These are phyloP conservation scores for Drosophila kanekoi DNA, from an alignment of 2,888 invertebrate genomes.

Conservation along the genomic window DNA sequence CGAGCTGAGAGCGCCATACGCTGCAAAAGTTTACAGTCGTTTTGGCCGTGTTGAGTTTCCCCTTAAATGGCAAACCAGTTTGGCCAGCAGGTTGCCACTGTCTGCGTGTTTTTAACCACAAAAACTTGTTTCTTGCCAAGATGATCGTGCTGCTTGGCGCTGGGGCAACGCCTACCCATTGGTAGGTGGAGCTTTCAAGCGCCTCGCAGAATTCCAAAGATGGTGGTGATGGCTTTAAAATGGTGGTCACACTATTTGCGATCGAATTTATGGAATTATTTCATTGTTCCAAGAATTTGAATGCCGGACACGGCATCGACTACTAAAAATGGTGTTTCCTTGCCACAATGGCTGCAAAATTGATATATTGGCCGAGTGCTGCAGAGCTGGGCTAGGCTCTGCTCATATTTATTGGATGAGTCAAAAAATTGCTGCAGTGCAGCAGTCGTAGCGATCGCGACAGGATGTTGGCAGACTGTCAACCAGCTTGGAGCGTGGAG, in stretches of 20 bases:
- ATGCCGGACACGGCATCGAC: conserved; percentile 45
- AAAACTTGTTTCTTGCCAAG: conserved; percentile 63
- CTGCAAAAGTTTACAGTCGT: conserved; percentile 44
- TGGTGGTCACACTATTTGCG: conserved; percentile 80
- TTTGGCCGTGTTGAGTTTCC: conserved; percentile 68
- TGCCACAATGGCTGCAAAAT: conserved; percentile 70
- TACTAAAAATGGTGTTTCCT: conserved; percentile 64
- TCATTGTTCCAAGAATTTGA: conserved; percentile 82
- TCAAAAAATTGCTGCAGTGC: conserved; percentile 54
- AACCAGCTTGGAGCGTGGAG: neutral
- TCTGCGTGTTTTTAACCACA: conserved; percentile 36
- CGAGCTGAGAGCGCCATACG: conserved; percentile 47
- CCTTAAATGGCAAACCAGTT: conserved; percentile 63
- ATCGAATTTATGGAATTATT: conserved; percentile 82
- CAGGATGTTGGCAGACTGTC: conserved; percentile 44
- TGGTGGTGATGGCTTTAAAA: conserved; percentile 74
- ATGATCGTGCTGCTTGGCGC: conserved; percentile 48
- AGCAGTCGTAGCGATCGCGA: conserved; percentile 2
- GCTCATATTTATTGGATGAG: conserved; percentile 74
- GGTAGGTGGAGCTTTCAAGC: conserved; percentile 77
- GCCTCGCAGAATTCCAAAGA: conserved; percentile 56
- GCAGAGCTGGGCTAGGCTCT: conserved; percentile 17
- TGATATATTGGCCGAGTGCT: conserved; percentile 58
- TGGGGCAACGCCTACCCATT: conserved; percentile 64
- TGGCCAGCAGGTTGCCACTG: conserved; percentile 46